A percentile compares a stretch with the other conserved stretches of the same genome.
Evolutionary conservation across 2,113 vertebrate genomes (phyloP).

Genomic region (Speoplatyrhinus poulsoni): DNA sequence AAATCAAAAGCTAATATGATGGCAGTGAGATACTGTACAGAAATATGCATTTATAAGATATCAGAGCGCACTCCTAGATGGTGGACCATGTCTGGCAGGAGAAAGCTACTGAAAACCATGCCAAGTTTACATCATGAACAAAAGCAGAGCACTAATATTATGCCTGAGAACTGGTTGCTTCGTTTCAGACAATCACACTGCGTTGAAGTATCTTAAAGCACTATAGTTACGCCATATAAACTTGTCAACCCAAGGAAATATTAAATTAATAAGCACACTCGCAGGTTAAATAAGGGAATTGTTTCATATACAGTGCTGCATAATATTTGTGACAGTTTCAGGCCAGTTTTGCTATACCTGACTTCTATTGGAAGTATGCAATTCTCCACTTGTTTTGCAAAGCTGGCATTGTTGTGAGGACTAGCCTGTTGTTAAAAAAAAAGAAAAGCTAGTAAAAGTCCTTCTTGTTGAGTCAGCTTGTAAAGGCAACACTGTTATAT

Average conservation of each 20-base stretch:
- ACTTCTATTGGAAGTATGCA: slow-evolving; percentile 39
- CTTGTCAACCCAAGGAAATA: slow-evolving; percentile 19
- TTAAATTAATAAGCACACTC: slow-evolving; percentile 46
- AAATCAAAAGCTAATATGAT: background rate
- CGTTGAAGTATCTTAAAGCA: background rate
- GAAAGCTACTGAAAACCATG: background rate
- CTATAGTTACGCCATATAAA: slow-evolving; percentile 3
- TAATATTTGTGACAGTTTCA: slow-evolving; percentile 47
- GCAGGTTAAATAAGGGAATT: slow-evolving; percentile 4
- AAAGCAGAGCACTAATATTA: slow-evolving; percentile 6
- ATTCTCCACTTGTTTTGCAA: slow-evolving; percentile 23
- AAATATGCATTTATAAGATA: background rate
- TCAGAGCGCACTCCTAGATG: background rate
- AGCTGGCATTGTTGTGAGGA: slow-evolving; percentile 28
- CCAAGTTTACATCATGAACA: background rate
- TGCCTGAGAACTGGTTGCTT: slow-evolving; percentile 1
- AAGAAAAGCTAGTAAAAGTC: background rate
- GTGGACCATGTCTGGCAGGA: background rate
- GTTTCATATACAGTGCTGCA: slow-evolving; percentile 19
- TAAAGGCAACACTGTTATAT: slow-evolving; percentile 18
- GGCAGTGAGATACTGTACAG: background rate
- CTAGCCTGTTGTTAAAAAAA: slow-evolving; percentile 32
- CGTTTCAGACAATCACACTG: slow-evolving; percentile 1
- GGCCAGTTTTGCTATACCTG: slow-evolving; percentile 37
- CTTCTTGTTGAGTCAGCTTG: slow-evolving; percentile 52